Evolutionary conservation across 2,888 invertebrate species (phyloP).

Genomic region (Heliconius cydno): DNA sequence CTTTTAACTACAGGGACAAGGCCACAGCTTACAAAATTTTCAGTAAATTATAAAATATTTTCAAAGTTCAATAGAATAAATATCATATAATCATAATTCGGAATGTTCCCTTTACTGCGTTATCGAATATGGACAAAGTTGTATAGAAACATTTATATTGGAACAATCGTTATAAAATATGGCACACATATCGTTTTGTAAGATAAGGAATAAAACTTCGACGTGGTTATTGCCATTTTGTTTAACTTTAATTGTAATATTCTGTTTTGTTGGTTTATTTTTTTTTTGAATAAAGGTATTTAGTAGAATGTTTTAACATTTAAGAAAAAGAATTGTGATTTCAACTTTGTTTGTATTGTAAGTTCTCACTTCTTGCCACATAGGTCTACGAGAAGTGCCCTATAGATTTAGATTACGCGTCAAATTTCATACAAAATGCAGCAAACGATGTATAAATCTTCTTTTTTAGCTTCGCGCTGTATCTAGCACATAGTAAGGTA

Average conservation of each 20-base stretch:
- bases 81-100: slow-evolving; percentile 24
- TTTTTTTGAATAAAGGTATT: neutral
- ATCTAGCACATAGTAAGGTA: neutral
- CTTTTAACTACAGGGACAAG: too few species aligned
- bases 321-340: neutral
- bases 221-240: neutral
- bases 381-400: too few species aligned
- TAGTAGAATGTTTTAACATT: neutral
- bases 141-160: slow-evolving; percentile 21
- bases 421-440: too few species aligned
- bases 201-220: slow-evolving; percentile 36
- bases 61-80: slow-evolving; percentile 1
- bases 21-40: neutral
- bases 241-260: neutral
- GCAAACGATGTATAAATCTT: neutral
- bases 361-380: too few species aligned
- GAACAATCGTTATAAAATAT: slow-evolving; percentile 39
- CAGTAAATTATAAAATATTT: neutral
- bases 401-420: too few species aligned
- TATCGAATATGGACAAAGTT: slow-evolving; percentile 32
- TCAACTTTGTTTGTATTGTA: too few species aligned
- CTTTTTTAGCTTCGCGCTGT: neutral
- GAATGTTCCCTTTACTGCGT: slow-evolving; percentile 6
- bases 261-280: neutral
- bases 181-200: slow-evolving; percentile 35